These are phyloP conservation scores for Tyto alba DNA, from an alignment of 2,113 vertebrate species.

Conservation along the genomic window DNA sequence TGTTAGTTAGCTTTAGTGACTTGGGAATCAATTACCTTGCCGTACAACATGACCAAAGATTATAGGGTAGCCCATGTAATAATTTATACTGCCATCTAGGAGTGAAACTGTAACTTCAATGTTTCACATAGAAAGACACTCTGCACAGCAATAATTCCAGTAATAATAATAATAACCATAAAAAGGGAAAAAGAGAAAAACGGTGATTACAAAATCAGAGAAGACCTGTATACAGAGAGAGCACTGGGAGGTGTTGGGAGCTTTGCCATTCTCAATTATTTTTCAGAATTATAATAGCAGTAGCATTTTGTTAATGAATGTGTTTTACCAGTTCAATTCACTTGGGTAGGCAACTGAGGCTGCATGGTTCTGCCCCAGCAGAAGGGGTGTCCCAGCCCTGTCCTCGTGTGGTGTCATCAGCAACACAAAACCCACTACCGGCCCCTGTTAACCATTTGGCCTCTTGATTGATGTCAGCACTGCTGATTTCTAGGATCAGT, in stretches of 20 bases:
- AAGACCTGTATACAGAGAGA: neutral
- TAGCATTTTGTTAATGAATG: neutral
- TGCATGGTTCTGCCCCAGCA: neutral
- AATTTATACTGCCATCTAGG: conserved; percentile 33
- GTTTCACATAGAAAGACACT: neutral
- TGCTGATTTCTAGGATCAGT: neutral
- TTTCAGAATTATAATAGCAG: neutral
- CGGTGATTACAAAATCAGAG: neutral
- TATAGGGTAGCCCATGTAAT: conserved; percentile 33
- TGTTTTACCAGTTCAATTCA: neutral
- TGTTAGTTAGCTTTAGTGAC: conserved; percentile 53
- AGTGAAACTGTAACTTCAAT: conserved; percentile 6
- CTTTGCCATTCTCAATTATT: neutral
- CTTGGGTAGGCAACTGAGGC: neutral
- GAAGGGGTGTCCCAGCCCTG: neutral
- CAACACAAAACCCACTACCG: neutral
- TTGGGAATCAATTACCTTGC: conserved; percentile 58
- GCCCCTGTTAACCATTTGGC: neutral
- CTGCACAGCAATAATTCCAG: conserved; percentile 4
- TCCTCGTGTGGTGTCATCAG: neutral
- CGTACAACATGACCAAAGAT: conserved; percentile 34
- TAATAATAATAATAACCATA: neutral
- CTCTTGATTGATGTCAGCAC: neutral
- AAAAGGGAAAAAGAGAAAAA: neutral
- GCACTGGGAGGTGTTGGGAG: neutral